Evolutionary conservation across 2,797 vertebrate genomes (phyloP).

Genomic region (Gymnoscopelus microlampas): DNA sequence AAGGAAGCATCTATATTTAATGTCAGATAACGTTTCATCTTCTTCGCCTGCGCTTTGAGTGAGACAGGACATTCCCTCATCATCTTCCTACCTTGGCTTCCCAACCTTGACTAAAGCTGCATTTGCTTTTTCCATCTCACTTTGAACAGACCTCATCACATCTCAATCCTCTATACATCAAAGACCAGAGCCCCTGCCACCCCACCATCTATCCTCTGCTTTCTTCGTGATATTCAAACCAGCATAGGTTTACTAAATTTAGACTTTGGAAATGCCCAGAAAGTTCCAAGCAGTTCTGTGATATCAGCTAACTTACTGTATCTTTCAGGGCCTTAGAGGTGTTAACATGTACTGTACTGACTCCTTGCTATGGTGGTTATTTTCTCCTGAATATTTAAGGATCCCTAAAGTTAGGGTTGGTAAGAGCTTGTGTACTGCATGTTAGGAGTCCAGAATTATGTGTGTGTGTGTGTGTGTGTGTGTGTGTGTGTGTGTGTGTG

Average conservation of each 20-base stretch:
- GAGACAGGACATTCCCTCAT: slow-evolving; percentile 76
- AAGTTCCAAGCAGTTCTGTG: slow-evolving; percentile 71
- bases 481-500: neutral
- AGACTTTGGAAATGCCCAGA: slow-evolving; percentile 73
- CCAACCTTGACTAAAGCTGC: slow-evolving; percentile 80
- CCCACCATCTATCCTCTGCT: slow-evolving; percentile 54
- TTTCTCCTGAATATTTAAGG: slow-evolving; percentile 34
- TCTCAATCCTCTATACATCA: slow-evolving; percentile 83
- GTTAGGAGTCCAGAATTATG: too few species aligned
- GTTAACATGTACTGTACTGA: slow-evolving; percentile 43
- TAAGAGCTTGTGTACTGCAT: slow-evolving; percentile 30
- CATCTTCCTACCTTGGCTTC: slow-evolving; percentile 67
- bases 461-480: too few species aligned
- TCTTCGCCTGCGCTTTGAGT: slow-evolving; percentile 59
- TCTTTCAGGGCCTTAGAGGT: slow-evolving; percentile 61
- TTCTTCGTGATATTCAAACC: slow-evolving; percentile 78
- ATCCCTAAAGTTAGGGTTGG: slow-evolving; percentile 36
- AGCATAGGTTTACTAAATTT: slow-evolving; percentile 76
- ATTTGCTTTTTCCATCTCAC: slow-evolving; percentile 82
- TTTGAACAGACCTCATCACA: slow-evolving; percentile 84
- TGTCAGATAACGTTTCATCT: slow-evolving; percentile 81
- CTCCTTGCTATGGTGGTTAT: slow-evolving; percentile 38
- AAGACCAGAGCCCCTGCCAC: slow-evolving; percentile 59
- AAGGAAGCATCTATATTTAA: slow-evolving; percentile 81
- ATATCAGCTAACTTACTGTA: slow-evolving; percentile 75